These are phyloP conservation scores for Istiophorus platypterus DNA, from an alignment of 2,113 vertebrate species.

Conservation along the genomic window DNA sequence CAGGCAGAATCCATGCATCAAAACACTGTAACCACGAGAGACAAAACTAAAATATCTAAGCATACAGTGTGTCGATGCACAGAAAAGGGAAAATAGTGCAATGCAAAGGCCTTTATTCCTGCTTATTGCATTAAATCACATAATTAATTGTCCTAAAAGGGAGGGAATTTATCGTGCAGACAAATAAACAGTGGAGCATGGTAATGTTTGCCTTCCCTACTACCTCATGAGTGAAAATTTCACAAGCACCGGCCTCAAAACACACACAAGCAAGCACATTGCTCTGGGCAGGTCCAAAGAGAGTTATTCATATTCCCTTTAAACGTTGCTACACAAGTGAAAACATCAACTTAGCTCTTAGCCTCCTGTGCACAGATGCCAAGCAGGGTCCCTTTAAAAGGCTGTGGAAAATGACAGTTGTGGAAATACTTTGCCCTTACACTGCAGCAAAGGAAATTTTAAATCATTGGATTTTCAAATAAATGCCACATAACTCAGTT, in stretches of 20 bases:
- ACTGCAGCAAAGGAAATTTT: slow-evolving; percentile 61
- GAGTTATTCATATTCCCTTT: slow-evolving; percentile 33
- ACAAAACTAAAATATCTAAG: slow-evolving; percentile 66
- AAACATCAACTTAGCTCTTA: slow-evolving; percentile 47
- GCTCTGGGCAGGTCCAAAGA: slow-evolving; percentile 19
- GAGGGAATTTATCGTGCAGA: slow-evolving; percentile 6
- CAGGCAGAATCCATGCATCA: slow-evolving; percentile 74
- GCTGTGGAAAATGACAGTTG: slow-evolving; percentile 56
- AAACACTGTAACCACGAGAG: slow-evolving; percentile 66
- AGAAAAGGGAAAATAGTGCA: slow-evolving; percentile 30
- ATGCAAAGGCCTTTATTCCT: slow-evolving; percentile 22
- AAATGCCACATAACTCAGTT: slow-evolving; percentile 72
- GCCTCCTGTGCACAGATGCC: slow-evolving; percentile 32
- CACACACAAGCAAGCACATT: slow-evolving; percentile 19
- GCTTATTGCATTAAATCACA: slow-evolving; percentile 36
- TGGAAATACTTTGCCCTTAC: slow-evolving; percentile 59
- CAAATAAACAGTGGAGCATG: slow-evolving; percentile 15
- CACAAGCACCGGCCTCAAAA: slow-evolving; percentile 12
- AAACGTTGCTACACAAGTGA: slow-evolving; percentile 51
- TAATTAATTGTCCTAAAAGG: slow-evolving; percentile 56
- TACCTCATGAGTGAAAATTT: slow-evolving; percentile 29
- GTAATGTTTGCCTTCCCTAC: not conserved
- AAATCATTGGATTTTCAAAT: slow-evolving; percentile 77
- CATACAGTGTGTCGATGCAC: slow-evolving; percentile 12
- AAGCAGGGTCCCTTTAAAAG: slow-evolving; percentile 42